Evolutionary conservation across 2,113 vertebrate genomes (phyloP), one percentile per base, ranked within the genome.

Genomic region (Podarcis cretensis): DNA sequence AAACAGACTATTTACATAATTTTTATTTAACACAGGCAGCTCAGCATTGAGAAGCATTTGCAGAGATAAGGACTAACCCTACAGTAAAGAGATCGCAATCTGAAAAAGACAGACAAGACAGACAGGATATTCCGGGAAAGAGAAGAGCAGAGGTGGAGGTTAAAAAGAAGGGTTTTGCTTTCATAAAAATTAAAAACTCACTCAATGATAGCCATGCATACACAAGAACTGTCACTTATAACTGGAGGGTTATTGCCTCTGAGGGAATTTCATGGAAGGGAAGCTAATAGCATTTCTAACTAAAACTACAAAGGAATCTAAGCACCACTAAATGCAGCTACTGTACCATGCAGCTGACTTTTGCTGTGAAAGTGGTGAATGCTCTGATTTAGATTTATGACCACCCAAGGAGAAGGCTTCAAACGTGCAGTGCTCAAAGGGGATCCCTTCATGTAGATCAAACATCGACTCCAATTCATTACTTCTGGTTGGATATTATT

Each of bases 251-350:
- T 66, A 89, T 20, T 0, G 6, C 89, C 18, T 86, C 90, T 74
- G 78, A 77, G n/a, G 78, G 78, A 90, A 89, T 81, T 76, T 40
- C 90, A 89, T 89, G 20, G 89, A 71, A 13, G 87, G 90, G 86
- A 88, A 92, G 87, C 59, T 90, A 90, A 8, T 75, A 94, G 76
- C 81, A 83, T 57, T 71, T 30, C 30, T 82, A n/a, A 20, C 10
- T 81, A 0, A 21, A 79, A 87, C 12, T 92, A 87, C 65, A 66
- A 86, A 93, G 93, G 92, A 88, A 87, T 88, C 88, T 93, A 92
- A 92, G 73, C 4, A 93, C 35, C 83, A 81, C 66, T 88, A 87
- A 86, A 20, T 48, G 80, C 0, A 1, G 32, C 23, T 91, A 71
- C 68, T 91, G 57, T 75, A 76, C 74, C n/a, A 79, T 14, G 30